Evolutionary conservation across 2,888 invertebrate species (phyloP).

Genomic region (Macrosoma leucophasiata): DNA sequence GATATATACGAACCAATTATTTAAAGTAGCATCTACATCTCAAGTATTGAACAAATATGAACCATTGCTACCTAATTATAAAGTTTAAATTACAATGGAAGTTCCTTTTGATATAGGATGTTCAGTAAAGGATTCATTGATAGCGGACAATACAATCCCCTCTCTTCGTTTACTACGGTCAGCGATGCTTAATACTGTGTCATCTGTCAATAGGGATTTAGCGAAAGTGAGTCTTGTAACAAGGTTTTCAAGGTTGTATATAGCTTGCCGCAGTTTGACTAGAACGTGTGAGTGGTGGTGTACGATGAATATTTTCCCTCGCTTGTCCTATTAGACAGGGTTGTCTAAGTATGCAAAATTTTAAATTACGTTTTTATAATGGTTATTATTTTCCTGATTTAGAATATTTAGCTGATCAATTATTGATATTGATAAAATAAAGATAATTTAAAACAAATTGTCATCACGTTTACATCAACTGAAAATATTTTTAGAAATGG

Average conservation of each 20-base stretch:
- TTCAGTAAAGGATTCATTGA: conserved; percentile 23
- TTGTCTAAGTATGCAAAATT: no score
- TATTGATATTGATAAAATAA: no score
- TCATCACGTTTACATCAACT: no score
- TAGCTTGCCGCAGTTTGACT: conserved; percentile 13
- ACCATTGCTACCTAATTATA: not conserved
- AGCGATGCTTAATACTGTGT: conserved; percentile 26
- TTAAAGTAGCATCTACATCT: conserved; percentile 7
- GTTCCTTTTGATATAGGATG: conserved; percentile 1
- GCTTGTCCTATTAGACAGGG: no score
- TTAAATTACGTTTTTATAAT: no score
- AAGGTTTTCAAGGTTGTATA: conserved; percentile 12
- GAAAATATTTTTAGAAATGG: no score
- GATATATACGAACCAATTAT: conserved; percentile 50
- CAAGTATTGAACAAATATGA: not conserved
- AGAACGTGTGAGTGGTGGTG: conserved; percentile 27
- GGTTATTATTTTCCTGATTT: no score
- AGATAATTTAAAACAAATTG: no score
- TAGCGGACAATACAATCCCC: conserved; percentile 52
- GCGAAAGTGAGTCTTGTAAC: conserved; percentile 17
- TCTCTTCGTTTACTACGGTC: conserved; percentile 34
- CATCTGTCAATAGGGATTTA: conserved; percentile 18
- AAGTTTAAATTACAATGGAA: conserved; percentile 6
- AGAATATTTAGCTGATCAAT: no score
- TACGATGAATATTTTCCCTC: conserved; percentile 28